phyloP scores from a whole-genome alignment of 2,113 vertebrate genomes.

The Platysteira castanea region DNA sequence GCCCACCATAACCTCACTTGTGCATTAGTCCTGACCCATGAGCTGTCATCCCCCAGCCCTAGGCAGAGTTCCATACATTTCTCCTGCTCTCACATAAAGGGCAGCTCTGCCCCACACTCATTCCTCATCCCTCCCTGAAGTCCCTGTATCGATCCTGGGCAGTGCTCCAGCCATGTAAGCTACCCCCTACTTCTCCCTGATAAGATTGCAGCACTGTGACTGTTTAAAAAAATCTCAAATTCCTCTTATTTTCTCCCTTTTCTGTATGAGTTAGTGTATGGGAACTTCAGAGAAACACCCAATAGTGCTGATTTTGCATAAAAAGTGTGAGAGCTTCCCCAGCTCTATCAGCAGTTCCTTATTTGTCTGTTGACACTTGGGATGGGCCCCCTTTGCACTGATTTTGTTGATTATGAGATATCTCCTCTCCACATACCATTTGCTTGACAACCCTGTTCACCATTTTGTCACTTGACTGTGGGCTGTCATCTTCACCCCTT shows the following conservation, averaged over 20 bases:
- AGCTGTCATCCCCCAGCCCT: neutral
- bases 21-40: neutral
- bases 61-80: neutral
- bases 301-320: neutral
- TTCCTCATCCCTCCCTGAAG: neutral
- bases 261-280: neutral
- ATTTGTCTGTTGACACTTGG: neutral
- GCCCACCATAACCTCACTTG: neutral
- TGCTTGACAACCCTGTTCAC: neutral
- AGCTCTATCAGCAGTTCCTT: neutral
- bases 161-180: neutral
- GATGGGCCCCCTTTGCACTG: neutral
- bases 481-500: neutral
- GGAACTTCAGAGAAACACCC: neutral
- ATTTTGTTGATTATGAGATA: neutral
- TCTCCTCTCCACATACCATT: neutral
- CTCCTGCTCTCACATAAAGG: neutral
- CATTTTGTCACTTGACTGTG: neutral
- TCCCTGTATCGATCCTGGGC: fast-evolving
- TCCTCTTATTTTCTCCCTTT: neutral
- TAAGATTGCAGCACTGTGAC: neutral
- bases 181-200: neutral
- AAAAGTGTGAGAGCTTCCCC: neutral
- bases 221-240: neutral
- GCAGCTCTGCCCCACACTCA: fast-evolving